Conservation (phyloP, 2,113 vertebrate species). For the Solea senegalensis region DNA sequence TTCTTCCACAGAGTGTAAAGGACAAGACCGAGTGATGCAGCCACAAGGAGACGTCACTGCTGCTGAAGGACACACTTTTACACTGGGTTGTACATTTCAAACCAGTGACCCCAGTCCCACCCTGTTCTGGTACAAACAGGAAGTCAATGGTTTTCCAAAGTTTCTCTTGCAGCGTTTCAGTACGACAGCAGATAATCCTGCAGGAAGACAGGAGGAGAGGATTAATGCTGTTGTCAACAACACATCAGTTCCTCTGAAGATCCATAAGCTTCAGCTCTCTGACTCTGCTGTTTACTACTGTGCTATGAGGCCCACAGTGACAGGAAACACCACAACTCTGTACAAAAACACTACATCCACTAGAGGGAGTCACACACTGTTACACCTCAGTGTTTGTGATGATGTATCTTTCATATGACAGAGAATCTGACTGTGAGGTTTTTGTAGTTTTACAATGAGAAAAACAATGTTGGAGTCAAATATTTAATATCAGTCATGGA, state of each 20-base stretch:
- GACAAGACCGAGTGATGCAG: not conserved
- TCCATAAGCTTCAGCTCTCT: slow-evolving; percentile 5
- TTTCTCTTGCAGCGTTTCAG: not conserved
- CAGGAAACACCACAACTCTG: too few relatives aligned
- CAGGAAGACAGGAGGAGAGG: too few relatives aligned
- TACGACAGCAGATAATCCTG: not conserved
- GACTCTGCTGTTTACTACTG: slow-evolving; percentile 3
- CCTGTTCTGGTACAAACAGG: slow-evolving; percentile 27
- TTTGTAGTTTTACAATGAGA: not conserved
- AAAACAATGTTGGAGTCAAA: too few relatives aligned
- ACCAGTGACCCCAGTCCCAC: fast-evolving
- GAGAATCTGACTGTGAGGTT: too few relatives aligned
- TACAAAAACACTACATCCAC: too few relatives aligned
- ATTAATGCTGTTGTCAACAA: too few relatives aligned
- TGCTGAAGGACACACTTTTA: slow-evolving; percentile 10
- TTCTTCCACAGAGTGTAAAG: slow-evolving; percentile 27
- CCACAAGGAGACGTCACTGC: not conserved
- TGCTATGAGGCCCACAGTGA: too few relatives aligned
- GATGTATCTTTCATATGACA: too few relatives aligned
- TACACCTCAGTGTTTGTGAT: too few relatives aligned
- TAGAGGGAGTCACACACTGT: too few relatives aligned
- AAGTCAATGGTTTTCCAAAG: not conserved
- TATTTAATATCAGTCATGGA: too few relatives aligned
- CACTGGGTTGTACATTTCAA: not conserved
- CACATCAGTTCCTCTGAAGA: slow-evolving; percentile 22